Evolutionary conservation across 2,113 vertebrate species (phyloP), one percentile per base, ranked within the genome.

Genomic region (Equus quagga): DNA sequence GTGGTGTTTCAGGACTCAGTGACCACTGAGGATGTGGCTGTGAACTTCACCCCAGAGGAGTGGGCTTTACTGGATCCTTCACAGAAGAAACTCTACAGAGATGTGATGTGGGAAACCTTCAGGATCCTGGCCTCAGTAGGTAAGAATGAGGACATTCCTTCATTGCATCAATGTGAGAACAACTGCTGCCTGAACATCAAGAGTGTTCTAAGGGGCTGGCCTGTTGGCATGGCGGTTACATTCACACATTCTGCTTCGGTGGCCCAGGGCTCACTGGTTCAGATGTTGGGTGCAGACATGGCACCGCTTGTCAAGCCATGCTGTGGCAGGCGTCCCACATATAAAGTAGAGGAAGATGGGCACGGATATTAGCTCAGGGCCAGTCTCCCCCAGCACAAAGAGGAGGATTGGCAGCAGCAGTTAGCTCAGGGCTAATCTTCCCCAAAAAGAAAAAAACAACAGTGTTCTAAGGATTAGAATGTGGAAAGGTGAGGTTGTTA

Each of bases 11-110:
- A 97, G 97, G 79, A 94, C 76, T 56, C 46, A 54, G 51, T 97
- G 18, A 44, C 88, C 54, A 94, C 94, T 14, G 94, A 97, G 54
- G 96, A 97, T 94, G 96, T 97, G 88, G 54, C 85, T 9, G 78
- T 97, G 65, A 91, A 79, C 78, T 97, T 97, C 60, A 94, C 65
- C 2, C 8, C 44, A n/a, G 96, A 96, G 19, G 96, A 97, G 17
- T 97, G 94, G 91, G 72, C 51, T 41, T 36, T 94, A 60, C 65
- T 97, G 79, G 78, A 92, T 54, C 46, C 62, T 49, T 56, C 88
- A 41, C 88, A 97, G 97, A 92, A 88, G 79, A 84, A 92, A 41
- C 96, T 54, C 12, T 97, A 97, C 80, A 60, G 65, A 75, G 88
- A 97, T 23, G 96, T 97, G 8, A 88, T 96, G 41, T 26, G 21